Evolutionary conservation across 2,888 invertebrate genomes (phyloP).

Genomic region (Oasisia sp.): DNA sequence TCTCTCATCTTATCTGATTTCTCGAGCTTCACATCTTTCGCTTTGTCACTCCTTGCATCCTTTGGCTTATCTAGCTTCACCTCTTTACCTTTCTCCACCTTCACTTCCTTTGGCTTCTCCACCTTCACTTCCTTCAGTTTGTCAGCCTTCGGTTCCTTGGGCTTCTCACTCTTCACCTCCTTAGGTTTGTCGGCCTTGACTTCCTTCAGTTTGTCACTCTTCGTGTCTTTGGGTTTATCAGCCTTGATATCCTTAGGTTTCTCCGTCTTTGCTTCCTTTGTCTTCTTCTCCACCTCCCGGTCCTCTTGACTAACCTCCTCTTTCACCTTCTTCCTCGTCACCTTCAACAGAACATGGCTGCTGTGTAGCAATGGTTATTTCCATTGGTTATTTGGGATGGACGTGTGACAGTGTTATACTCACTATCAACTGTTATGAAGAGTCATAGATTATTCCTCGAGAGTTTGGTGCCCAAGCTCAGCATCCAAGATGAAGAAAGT

Average conservation of each 20-base stretch:
- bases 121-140: too few species aligned
- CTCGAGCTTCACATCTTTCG: too few species aligned
- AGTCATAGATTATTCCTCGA: too few species aligned
- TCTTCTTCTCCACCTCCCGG: slow-evolving; percentile 39
- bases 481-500: too few species aligned
- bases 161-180: slow-evolving; percentile 19
- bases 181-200: slow-evolving; percentile 23
- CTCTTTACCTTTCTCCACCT: not conserved
- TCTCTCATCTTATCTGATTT: too few species aligned
- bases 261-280: slow-evolving; percentile 36
- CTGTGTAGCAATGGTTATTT: too few species aligned
- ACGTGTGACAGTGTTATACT: too few species aligned
- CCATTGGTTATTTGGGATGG: too few species aligned
- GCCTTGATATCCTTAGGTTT: slow-evolving; percentile 31
- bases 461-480: too few species aligned
- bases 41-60: not conserved
- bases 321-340: slow-evolving; percentile 28
- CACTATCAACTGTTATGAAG: too few species aligned
- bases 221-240: slow-evolving; percentile 39
- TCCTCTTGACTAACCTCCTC: slow-evolving; percentile 32
- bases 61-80: not conserved
- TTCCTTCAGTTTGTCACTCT: slow-evolving; percentile 31
- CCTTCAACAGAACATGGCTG: not conserved
- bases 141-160: not conserved
- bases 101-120: not conserved